Conservation (phyloP, 2,113 vertebrate species). For the Helogale parvula region DNA sequence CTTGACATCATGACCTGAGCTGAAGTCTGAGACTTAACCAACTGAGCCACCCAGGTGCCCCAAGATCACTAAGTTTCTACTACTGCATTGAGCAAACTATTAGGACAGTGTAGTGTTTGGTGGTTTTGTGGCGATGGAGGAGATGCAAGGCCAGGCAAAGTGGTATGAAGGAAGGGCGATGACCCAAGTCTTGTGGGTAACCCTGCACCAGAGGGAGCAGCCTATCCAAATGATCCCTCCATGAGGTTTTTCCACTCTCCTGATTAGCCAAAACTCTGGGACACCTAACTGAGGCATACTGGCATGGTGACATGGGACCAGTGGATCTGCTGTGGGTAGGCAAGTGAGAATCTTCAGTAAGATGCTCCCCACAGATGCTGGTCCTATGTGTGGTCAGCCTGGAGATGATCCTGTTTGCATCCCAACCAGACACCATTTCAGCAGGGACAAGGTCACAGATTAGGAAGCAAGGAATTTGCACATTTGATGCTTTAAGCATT, state of each 20-base stretch:
- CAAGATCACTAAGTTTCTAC: not conserved
- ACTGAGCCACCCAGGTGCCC: too few relatives aligned
- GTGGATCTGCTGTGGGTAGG: too few relatives aligned
- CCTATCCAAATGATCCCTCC: not conserved
- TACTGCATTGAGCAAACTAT: not conserved
- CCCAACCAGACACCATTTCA: not conserved
- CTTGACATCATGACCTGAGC: too few relatives aligned
- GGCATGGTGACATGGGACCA: too few relatives aligned
- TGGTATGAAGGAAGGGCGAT: too few relatives aligned
- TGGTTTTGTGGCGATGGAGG: too few relatives aligned
- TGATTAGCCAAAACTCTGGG: not conserved
- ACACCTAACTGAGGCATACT: not conserved
- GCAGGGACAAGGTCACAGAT: not conserved
- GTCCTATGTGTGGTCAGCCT: not conserved
- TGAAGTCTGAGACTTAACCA: too few relatives aligned
- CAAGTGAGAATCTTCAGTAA: not conserved
- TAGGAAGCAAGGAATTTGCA: not conserved
- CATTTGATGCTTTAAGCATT: not conserved
- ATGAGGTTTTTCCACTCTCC: fast-evolving
- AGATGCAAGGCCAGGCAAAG: not conserved
- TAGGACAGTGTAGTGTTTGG: not conserved
- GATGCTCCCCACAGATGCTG: too few relatives aligned
- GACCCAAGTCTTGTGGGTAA: not conserved
- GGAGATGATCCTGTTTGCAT: not conserved
- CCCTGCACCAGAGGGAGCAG: not conserved